Evolutionary conservation across 2,113 vertebrate species (phyloP).

Genomic region (Trinectes maculatus): DNA sequence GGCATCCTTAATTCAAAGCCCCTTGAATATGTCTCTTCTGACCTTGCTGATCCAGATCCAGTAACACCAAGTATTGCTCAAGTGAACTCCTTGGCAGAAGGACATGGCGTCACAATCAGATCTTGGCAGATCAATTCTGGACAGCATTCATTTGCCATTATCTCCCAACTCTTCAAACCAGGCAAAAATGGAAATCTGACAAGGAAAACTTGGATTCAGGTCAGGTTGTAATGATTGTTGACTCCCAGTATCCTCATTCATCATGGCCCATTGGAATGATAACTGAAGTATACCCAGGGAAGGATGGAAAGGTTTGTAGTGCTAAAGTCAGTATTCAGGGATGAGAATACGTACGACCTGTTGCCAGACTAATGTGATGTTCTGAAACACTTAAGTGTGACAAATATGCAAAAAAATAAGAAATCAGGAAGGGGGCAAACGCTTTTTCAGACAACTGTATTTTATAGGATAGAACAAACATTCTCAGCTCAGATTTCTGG

Average conservation of each 20-base stretch:
- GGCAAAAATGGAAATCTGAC: neutral
- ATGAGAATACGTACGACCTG: neutral
- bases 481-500: too few species aligned
- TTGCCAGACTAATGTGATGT: neutral
- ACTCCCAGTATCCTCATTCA: neutral
- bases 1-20: neutral
- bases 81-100: neutral
- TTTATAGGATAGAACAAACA: too few species aligned
- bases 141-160: neutral
- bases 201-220: neutral
- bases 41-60: neutral
- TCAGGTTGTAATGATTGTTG: neutral
- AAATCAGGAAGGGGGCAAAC: too few species aligned
- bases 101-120: neutral
- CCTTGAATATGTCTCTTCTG: neutral
- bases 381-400: too few species aligned
- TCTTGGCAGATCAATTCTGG: neutral
- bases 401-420: too few species aligned
- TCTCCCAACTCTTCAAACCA: neutral
- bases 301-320: neutral
- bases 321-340: neutral
- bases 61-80: neutral
- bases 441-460: too few species aligned
- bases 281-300: neutral
- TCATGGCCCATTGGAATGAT: neutral